Evolutionary conservation across 2,888 invertebrate species (phyloP).

Genomic region (Zygogramma bicolorata): DNA sequence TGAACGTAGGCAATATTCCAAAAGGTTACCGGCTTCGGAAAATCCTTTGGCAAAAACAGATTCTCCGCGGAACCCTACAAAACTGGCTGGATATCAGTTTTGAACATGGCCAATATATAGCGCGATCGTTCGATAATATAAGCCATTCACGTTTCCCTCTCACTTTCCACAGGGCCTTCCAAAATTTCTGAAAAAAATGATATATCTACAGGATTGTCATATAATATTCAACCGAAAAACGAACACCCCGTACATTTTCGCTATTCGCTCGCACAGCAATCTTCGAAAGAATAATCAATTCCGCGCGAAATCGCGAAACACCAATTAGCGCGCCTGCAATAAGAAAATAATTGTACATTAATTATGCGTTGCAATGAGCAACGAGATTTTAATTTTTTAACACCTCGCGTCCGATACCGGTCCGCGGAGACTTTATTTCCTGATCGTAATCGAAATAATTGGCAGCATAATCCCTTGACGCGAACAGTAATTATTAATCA

Average conservation of each 20-base stretch:
- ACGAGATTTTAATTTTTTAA: neutral
- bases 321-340: neutral
- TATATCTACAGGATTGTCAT: too few relatives aligned
- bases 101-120: too few relatives aligned
- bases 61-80: too few relatives aligned
- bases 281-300: neutral
- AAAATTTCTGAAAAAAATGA: too few relatives aligned
- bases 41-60: neutral
- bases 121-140: too few relatives aligned
- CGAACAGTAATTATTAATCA: neutral
- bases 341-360: neutral
- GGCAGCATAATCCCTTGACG: neutral
- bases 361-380: neutral
- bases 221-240: too few relatives aligned
- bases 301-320: neutral
- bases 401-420: neutral
- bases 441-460: neutral
- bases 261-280: too few relatives aligned
- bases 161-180: too few relatives aligned
- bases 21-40: too few relatives aligned
- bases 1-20: neutral
- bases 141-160: too few relatives aligned
- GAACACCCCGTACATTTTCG: too few relatives aligned
- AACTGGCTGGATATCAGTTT: too few relatives aligned
- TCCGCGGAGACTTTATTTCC: neutral